A percentile compares a stretch with the other conserved stretches of the same genome.
Evolutionary conservation across 2,797 vertebrate species (phyloP).

Genomic region (Crocidura indochinensis): DNA sequence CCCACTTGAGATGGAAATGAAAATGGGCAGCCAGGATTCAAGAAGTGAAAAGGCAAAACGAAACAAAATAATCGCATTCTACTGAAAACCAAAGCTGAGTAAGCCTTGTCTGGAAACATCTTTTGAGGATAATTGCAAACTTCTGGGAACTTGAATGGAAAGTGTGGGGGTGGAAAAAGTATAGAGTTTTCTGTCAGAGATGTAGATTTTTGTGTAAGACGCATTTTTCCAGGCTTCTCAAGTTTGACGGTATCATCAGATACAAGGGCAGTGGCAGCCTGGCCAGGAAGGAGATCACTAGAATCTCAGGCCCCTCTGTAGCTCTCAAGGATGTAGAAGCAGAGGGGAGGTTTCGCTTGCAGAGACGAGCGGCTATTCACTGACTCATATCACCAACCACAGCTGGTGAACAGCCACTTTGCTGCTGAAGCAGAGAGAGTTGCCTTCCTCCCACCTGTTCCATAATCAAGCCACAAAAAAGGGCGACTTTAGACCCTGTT

Average conservation of each 20-base stretch:
- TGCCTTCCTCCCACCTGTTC: constrained; percentile 79
- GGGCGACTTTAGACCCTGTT: constrained; percentile 36
- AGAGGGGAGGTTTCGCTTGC: not conserved
- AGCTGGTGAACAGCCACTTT: constrained; percentile 34
- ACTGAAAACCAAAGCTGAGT: constrained; percentile 77
- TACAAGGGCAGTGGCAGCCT: not conserved
- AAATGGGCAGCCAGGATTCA: constrained; percentile 60
- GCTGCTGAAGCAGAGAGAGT: constrained; percentile 66
- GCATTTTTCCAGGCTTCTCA: constrained; percentile 27
- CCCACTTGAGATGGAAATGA: not conserved
- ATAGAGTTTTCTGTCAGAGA: constrained; percentile 63
- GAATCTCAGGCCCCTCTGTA: not conserved
- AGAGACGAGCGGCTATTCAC: constrained; percentile 46
- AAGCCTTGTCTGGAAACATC: constrained; percentile 81
- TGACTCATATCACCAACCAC: constrained; percentile 66
- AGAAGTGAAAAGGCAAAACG: constrained; percentile 57
- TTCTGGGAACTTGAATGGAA: constrained; percentile 83
- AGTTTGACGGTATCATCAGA: not conserved
- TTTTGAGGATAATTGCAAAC: constrained; percentile 83
- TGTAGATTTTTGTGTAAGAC: constrained; percentile 61
- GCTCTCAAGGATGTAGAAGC: not conserved
- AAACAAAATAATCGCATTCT: constrained; percentile 66
- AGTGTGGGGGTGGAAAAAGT: constrained; percentile 72
- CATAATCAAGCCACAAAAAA: constrained; percentile 78
- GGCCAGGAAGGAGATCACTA: not conserved